Conservation (phyloP, 92 coral and sea anemone genomes). For the Epizoanthus ramosus region DNA sequence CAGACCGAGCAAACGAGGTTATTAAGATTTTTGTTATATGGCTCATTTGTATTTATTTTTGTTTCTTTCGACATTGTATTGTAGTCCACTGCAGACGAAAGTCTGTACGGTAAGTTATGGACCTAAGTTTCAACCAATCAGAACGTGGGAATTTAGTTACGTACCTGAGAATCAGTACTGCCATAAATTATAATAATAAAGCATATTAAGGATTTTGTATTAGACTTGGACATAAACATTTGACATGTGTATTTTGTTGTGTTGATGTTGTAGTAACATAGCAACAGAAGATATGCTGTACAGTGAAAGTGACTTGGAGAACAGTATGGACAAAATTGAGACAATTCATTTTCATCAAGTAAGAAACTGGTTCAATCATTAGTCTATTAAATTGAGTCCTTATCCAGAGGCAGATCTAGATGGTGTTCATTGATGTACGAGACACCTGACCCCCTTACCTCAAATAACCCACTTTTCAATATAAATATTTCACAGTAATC, state of each 20-base stretch:
- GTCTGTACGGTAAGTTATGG: no score
- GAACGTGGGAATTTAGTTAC: no score
- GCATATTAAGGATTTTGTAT: background rate
- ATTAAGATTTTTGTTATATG: no score
- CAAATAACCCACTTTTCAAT: no score
- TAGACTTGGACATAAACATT: background rate
- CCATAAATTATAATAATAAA: background rate
- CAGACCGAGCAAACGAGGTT: no score
- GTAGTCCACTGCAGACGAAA: no score
- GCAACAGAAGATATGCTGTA: slow-evolving; percentile 96
- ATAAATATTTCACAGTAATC: no score
- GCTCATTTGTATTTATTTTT: no score
- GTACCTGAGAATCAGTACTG: no score
- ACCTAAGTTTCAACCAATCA: no score
- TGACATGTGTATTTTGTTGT: background rate
- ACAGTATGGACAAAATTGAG: slow-evolving; percentile 99
- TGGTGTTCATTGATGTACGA: background rate
- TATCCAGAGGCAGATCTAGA: background rate
- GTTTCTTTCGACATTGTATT: no score
- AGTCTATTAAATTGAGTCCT: background rate
- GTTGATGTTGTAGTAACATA: slow-evolving; percentile 70
- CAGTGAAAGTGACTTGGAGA: slow-evolving; percentile 95
- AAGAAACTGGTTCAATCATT: background rate
- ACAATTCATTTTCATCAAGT: slow-evolving; percentile 98
- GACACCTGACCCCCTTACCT: no score